phyloP scores from a whole-genome alignment of 2,113 vertebrate species.

The Puntigrus tetrazona region DNA sequence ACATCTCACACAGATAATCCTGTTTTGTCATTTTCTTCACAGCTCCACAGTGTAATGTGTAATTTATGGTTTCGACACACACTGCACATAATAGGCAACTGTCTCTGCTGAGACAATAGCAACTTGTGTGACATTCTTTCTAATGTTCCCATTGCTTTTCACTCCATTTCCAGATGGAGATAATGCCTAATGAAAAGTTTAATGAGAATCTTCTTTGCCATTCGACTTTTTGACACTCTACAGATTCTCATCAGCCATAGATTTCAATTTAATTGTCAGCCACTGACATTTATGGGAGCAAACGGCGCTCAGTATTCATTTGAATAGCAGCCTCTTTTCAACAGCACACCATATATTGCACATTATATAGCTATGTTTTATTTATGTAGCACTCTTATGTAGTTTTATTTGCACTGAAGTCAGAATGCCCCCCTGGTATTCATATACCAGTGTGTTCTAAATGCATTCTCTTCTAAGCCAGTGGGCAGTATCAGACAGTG shows the following conservation, averaged over 20 bases:
- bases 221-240: conserved; percentile 27
- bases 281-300: conserved; percentile 28
- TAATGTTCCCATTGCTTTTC: conserved; percentile 29
- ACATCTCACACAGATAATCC: conserved; percentile 55
- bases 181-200: conserved; percentile 45
- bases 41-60: conserved; percentile 35
- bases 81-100: conserved; percentile 28
- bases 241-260: conserved; percentile 21
- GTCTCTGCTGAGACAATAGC: conserved; percentile 27
- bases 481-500: conserved; percentile 51
- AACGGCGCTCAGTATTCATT: conserved; percentile 30
- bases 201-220: conserved; percentile 37
- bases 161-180: conserved; percentile 39
- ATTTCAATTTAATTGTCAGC: conserved; percentile 36
- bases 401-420: not conserved
- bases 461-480: conserved; percentile 51
- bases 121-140: conserved; percentile 33
- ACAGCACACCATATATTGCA: not conserved
- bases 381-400: conserved; percentile 19
- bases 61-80: conserved; percentile 48
- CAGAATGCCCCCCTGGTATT: not conserved
- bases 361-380: not conserved
- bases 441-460: not conserved
- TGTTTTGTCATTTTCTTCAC: conserved; percentile 46
- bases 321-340: not conserved